These are phyloP conservation scores for Eurypyga helias DNA, from an alignment of 2,113 vertebrate genomes.

Conservation along the genomic window DNA sequence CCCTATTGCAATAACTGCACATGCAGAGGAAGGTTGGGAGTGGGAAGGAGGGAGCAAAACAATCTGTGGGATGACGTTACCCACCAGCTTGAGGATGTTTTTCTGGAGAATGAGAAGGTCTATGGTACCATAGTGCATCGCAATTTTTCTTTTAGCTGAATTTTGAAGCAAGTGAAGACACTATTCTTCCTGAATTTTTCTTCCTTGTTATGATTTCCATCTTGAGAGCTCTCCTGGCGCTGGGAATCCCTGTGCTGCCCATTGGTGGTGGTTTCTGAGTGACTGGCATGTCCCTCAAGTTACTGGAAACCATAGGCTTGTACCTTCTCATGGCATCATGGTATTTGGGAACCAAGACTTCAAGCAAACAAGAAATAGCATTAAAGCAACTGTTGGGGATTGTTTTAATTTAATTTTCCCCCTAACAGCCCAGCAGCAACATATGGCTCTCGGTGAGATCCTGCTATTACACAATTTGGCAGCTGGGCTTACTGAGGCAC, in stretches of 20 bases:
- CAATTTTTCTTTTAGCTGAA: background rate
- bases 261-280: background rate
- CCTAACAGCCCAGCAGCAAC: background rate
- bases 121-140: background rate
- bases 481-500: background rate
- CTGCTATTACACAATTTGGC: background rate
- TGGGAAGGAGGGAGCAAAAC: background rate
- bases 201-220: background rate
- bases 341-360: background rate
- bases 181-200: background rate
- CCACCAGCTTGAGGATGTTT: background rate
- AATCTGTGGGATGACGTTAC: background rate
- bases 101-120: background rate
- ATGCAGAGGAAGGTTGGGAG: background rate
- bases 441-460: background rate
- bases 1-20: background rate
- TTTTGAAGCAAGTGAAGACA: background rate
- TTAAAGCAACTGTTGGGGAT: background rate
- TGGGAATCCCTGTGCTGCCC: background rate
- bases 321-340: background rate
- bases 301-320: background rate
- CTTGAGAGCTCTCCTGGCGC: background rate
- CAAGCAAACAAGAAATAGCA: slow-evolving; percentile 18
- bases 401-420: slow-evolving; percentile 25
- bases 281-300: background rate